phyloP scores from a whole-genome alignment of 2,113 vertebrate genomes.

The Prietella phreatophila region DNA sequence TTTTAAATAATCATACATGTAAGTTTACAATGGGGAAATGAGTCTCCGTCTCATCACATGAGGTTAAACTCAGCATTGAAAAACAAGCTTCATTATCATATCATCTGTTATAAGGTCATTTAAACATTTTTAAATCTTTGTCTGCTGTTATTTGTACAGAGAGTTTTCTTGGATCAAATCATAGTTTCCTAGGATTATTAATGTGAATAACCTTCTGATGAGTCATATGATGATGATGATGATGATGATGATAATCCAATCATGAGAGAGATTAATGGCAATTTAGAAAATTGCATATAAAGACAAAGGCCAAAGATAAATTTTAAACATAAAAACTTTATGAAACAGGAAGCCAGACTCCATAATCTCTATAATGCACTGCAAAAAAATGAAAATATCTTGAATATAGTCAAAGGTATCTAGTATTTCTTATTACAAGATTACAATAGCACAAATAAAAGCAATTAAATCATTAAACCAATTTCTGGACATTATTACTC shows the following conservation, averaged over 20 bases:
- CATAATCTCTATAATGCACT: neutral
- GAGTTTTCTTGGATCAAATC: neutral
- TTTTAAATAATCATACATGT: neutral
- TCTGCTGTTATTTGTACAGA: neutral
- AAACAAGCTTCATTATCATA: neutral
- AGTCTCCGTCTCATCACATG: neutral
- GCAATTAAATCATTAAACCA: too few relatives aligned
- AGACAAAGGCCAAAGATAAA: neutral
- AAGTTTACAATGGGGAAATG: neutral
- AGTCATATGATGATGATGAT: neutral
- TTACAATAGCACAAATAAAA: too few relatives aligned
- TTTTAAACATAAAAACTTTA: slow-evolving; percentile 4
- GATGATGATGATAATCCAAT: neutral
- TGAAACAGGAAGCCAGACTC: neutral
- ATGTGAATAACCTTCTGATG: neutral
- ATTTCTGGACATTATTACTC: too few relatives aligned
- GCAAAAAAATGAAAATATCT: too few relatives aligned
- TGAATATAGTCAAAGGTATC: too few relatives aligned
- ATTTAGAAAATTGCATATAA: neutral
- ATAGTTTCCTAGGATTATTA: neutral
- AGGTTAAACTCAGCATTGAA: neutral
- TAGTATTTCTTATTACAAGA: too few relatives aligned
- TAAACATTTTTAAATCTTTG: neutral
- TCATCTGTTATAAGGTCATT: neutral
- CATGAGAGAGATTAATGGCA: neutral